Conservation (phyloP, 2,888 invertebrate genomes). For the Adela reaumurella region DNA sequence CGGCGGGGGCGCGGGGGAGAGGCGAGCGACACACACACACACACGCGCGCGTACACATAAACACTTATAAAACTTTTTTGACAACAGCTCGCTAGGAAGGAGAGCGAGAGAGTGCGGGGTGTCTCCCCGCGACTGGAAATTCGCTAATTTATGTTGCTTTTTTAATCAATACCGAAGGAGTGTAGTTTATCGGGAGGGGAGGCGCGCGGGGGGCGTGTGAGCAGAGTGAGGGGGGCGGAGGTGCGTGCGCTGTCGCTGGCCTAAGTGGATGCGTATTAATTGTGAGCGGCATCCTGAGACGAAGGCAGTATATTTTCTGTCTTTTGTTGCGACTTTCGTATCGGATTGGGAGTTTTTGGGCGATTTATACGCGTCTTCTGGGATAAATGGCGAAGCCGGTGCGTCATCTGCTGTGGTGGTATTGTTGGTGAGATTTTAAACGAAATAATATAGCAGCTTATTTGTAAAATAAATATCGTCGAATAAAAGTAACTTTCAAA, state of each 20-base stretch:
- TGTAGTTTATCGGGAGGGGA: constrained; percentile 5
- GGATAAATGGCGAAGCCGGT: too few species aligned
- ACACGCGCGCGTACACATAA: constrained; percentile 41
- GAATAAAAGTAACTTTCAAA: too few species aligned
- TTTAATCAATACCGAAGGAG: constrained; percentile 47
- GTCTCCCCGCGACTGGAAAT: constrained; percentile 29
- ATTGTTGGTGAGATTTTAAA: too few species aligned
- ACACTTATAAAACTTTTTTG: constrained; percentile 58
- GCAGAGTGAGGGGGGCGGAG: not conserved
- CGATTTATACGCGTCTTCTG: not conserved
- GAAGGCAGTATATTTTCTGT: not conserved
- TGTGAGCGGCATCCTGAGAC: not conserved
- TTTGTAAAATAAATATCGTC: too few species aligned
- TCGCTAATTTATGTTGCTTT: constrained; percentile 58
- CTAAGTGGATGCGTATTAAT: constrained; percentile 2
- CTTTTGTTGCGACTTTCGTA: not conserved
- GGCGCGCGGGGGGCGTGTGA: not conserved
- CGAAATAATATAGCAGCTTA: too few species aligned
- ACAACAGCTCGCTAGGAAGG: constrained; percentile 35
- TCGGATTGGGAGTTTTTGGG: not conserved
- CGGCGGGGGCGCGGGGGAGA: constrained; percentile 17
- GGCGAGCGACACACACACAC: not conserved
- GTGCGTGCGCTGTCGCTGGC: constrained; percentile 1
- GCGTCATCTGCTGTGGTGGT: too few species aligned
- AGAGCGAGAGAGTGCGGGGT: not conserved